Base-by-base conservation (phyloP, 2,113 vertebrate species). In the Ophiodon elongatus region DNA sequence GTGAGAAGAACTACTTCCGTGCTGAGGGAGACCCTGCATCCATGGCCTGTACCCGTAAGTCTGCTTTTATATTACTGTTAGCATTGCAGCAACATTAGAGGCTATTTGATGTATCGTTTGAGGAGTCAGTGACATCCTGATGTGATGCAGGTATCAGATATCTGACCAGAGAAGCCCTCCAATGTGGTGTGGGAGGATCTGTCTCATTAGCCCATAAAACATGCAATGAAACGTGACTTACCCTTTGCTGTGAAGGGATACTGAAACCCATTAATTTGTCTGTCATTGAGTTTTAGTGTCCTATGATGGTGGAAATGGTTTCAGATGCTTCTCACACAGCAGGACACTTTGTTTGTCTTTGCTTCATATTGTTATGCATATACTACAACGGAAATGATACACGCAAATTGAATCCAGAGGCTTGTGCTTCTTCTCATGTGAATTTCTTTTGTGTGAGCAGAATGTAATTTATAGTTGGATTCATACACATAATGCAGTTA, bases 11-110 rank as follows among this genome's bases (percentile, higher is more conserved):
- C 96, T 98, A 97, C 95, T 99, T 98, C 95, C 96, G 98, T 37
- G 96, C 98, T 54, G 97, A 97, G 60, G 98, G 96, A 94, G 98
- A 99, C 88, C 96, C 97, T 79, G 96, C 96, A 90, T 98, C 98
- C 90, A 98, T 99, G 98, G 98, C 98, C 94, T 99, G 98, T 91
- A 98, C 98, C 88, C 97, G 98, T 99, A 96, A 95, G 98, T 94
- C 43, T 80, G 64, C 23, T 10, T 75, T 72, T 35, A 47, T 17
- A 56, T 4, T 13, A 2, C 47, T 14, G 5, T 60, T 27, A 11
- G 41, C 6, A 15, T 37, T 37, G 29, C 60, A 21, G 56, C 23
- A 17, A 64, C 23, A 3, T 39, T 65, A 76, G 31, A 31, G 39
- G 25, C 4, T 13, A 11, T 47, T 33, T 66, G 60, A 52, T 47